Evolutionary conservation across 2,113 vertebrate species (phyloP).

Genomic region (Tetrax tetrax): DNA sequence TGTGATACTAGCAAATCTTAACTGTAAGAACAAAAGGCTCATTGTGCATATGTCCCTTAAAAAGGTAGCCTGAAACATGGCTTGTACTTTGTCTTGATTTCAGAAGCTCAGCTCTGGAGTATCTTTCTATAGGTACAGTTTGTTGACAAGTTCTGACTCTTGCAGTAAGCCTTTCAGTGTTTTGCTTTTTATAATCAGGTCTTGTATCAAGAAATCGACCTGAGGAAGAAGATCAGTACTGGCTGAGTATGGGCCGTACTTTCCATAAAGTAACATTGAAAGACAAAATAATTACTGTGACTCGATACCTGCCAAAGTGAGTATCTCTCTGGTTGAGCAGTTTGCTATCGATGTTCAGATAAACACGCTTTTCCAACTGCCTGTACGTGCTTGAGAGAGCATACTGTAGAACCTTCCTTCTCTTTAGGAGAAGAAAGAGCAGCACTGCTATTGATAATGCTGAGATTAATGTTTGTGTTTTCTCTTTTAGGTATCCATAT

Average conservation of each 20-base stretch:
- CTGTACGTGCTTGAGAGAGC: not conserved
- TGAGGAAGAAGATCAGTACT: slow-evolving; percentile 92
- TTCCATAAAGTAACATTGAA: slow-evolving; percentile 97
- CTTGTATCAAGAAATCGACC: slow-evolving; percentile 89
- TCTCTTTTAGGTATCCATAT: slow-evolving; percentile 86
- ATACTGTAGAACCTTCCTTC: not conserved
- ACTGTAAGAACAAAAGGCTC: not conserved
- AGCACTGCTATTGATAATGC: not conserved
- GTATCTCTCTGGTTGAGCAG: slow-evolving; percentile 35
- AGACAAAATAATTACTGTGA: slow-evolving; percentile 98
- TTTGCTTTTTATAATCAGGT: slow-evolving; percentile 71
- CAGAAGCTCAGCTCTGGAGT: not conserved
- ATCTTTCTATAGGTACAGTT: not conserved
- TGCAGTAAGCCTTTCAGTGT: not conserved
- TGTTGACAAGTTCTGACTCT: not conserved
- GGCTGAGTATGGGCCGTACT: slow-evolving; percentile 98
- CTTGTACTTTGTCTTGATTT: not conserved
- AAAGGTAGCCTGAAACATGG: not conserved
- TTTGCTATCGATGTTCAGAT: not conserved
- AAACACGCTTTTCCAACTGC: not conserved
- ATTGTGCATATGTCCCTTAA: not conserved
- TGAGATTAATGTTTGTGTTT: not conserved
- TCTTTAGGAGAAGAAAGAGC: not conserved
- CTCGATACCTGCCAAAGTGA: slow-evolving; percentile 97
- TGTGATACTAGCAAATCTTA: not conserved